Percentiles rank a stretch among this genome's conserved stretches.
These are phyloP conservation scores for Pseudochaenichthys georgianus DNA, from an alignment of 2,797 vertebrate genomes.

Conservation along the genomic window DNA sequence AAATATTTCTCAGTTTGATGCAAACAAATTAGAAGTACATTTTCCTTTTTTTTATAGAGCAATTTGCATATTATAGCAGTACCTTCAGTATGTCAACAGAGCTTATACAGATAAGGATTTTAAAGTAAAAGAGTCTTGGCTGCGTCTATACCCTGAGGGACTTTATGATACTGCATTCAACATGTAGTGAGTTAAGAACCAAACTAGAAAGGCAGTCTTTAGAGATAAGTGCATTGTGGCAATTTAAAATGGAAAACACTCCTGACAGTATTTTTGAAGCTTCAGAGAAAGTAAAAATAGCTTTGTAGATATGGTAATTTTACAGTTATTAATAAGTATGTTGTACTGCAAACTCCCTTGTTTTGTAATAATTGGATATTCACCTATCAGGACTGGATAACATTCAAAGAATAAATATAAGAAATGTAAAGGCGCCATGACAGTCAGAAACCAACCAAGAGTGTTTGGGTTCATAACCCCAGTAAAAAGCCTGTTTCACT, in stretches of 20 bases:
- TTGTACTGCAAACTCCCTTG: background rate
- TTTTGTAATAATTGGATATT: background rate
- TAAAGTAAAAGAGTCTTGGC: background rate
- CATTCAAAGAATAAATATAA: background rate
- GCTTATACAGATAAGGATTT: background rate
- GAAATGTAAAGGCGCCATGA: background rate
- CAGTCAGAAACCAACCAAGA: background rate
- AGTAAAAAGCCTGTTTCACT: constrained; percentile 47
- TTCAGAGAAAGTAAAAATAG: background rate
- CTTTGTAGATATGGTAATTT: background rate
- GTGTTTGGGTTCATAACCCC: constrained; percentile 34
- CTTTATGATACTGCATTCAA: background rate
- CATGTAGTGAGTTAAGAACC: background rate
- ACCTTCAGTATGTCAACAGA: background rate
- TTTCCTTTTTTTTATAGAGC: background rate
- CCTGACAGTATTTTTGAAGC: background rate
- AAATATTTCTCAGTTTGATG: constrained; percentile 23
- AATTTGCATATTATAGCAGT: constrained; percentile 14
- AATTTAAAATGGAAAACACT: background rate
- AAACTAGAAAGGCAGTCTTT: background rate
- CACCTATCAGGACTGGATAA: background rate
- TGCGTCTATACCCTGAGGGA: background rate
- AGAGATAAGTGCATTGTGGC: background rate
- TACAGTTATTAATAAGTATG: background rate
- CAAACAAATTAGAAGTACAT: constrained; percentile 3